Evolutionary conservation across 2,888 invertebrate genomes (phyloP).

Genomic region (Merodon equestris): DNA sequence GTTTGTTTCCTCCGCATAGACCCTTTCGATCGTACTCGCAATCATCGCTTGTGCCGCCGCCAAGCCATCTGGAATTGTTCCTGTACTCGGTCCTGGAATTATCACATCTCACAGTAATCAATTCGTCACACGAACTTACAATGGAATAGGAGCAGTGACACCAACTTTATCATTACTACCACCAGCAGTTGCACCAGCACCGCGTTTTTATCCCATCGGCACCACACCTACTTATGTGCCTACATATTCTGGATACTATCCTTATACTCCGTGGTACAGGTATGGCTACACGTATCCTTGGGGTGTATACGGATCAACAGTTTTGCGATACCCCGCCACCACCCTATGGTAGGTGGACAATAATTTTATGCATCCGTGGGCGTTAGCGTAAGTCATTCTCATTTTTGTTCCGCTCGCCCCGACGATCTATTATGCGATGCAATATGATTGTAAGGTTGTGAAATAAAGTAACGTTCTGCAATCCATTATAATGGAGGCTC

Average conservation of each 20-base stretch:
- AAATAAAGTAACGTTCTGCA: conserved; percentile 56
- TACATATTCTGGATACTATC: conserved; percentile 51
- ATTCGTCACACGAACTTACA: conserved; percentile 51
- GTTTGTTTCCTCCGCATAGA: conserved; percentile 15
- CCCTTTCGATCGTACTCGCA: conserved; percentile 47
- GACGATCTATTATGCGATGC: no score
- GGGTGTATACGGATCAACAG: conserved; percentile 49
- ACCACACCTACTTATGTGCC: conserved; percentile 44
- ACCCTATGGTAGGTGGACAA: conserved; percentile 34
- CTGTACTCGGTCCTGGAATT: conserved; percentile 56
- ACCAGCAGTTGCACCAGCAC: conserved; percentile 42
- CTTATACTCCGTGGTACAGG: conserved; percentile 50
- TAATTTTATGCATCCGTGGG: neutral
- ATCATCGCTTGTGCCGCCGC: conserved; percentile 57
- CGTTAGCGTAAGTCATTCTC: conserved; percentile 21
- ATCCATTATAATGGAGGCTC: conserved; percentile 30
- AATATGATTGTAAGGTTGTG: conserved; percentile 37
- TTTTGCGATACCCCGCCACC: conserved; percentile 50
- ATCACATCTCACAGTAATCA: conserved; percentile 60
- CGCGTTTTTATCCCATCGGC: conserved; percentile 42
- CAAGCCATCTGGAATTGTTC: conserved; percentile 65
- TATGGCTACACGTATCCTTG: conserved; percentile 60
- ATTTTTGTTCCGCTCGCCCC: conserved; percentile 10
- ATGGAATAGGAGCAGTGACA: conserved; percentile 58
- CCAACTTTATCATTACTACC: conserved; percentile 43